phyloP scores from a whole-genome alignment of 2,797 vertebrate genomes.

The Neosilurus mollespiculum region DNA sequence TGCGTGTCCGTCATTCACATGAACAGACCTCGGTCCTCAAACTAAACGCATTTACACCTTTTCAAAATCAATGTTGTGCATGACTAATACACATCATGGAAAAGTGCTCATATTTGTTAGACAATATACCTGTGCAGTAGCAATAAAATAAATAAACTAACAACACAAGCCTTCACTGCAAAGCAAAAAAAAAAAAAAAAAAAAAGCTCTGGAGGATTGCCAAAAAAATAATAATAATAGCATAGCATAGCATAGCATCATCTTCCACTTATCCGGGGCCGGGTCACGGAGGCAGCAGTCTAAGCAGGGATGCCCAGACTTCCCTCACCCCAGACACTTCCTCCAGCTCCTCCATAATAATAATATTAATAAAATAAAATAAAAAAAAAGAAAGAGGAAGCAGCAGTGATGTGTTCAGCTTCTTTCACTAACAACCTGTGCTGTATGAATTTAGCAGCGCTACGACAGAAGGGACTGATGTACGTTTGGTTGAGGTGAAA shows the following conservation, averaged over 20 bases:
- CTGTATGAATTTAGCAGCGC: too few species aligned
- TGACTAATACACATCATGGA: not conserved
- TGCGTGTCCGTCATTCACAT: not conserved
- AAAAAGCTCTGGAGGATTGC: not conserved
- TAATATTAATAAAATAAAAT: too few species aligned
- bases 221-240: too few species aligned
- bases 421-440: too few species aligned
- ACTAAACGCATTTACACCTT: not conserved
- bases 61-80: not conserved
- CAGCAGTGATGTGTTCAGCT: not conserved
- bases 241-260: too few species aligned
- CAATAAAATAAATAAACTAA: not conserved
- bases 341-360: too few species aligned
- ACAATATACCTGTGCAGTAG: not conserved
- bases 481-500: too few species aligned
- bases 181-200: not conserved
- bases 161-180: not conserved
- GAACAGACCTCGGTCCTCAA: not conserved
- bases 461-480: too few species aligned
- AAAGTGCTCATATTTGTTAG: not conserved
- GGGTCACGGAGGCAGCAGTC: too few species aligned
- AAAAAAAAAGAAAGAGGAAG: not conserved
- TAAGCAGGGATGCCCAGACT: too few species aligned
- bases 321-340: too few species aligned
- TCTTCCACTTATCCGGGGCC: too few species aligned